Evolutionary conservation across 2,113 vertebrate species (phyloP).

Genomic region (Serinus canaria): DNA sequence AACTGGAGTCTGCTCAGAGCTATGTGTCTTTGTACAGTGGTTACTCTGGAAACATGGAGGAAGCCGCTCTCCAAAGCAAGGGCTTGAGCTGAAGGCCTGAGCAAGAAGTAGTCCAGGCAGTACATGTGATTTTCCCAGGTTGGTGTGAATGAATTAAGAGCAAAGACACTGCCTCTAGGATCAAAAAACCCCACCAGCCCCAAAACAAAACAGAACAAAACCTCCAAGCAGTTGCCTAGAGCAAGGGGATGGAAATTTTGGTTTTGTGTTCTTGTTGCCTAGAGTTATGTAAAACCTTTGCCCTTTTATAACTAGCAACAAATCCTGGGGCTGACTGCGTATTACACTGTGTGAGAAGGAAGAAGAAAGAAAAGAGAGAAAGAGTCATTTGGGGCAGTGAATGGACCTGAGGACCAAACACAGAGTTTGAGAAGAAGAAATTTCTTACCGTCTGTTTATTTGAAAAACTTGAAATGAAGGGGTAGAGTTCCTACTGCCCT

Average conservation of each 20-base stretch:
- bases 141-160: background rate
- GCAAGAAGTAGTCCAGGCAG: background rate
- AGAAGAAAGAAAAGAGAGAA: background rate
- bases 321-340: background rate
- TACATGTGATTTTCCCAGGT: background rate
- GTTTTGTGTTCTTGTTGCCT: slow-evolving; percentile 31
- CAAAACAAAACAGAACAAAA: background rate
- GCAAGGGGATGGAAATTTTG: background rate
- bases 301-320: background rate
- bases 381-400: background rate
- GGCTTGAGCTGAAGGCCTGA: background rate
- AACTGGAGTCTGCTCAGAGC: background rate
- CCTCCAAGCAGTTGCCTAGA: background rate
- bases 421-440: background rate
- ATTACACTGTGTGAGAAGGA: background rate
- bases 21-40: background rate
- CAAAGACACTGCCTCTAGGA: background rate
- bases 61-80: background rate
- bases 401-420: background rate
- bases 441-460: background rate
- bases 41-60: background rate
- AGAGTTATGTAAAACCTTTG: slow-evolving; percentile 23
- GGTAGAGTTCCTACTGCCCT: background rate
- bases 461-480: background rate
- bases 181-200: background rate